Evolutionary conservation across 1,140 invertebrate genomes (phyloP).

Genomic region (Panagrolaimus sp.): DNA sequence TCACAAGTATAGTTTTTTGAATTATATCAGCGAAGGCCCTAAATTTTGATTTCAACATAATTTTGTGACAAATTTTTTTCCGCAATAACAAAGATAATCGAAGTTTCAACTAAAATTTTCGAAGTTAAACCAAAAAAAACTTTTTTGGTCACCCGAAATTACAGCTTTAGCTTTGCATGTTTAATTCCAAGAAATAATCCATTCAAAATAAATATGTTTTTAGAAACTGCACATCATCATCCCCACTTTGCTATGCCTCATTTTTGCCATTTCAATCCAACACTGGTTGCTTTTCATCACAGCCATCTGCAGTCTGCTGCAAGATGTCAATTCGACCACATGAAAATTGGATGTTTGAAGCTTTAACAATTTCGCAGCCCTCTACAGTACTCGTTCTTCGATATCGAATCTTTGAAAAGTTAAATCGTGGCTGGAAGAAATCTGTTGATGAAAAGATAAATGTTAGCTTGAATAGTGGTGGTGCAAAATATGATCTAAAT

Average conservation of each 20-base stretch:
- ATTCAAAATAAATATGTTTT: background rate
- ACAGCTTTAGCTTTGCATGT: too few species aligned
- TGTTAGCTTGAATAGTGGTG: conserved; percentile 44
- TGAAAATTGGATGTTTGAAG: conserved; percentile 47
- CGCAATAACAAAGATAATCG: too few species aligned
- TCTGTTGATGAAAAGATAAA: conserved; percentile 31
- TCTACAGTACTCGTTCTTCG: conserved; percentile 38
- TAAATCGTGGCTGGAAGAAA: conserved; percentile 22
- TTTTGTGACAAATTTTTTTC: too few species aligned
- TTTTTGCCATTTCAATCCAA: conserved; percentile 37
- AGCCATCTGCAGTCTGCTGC: conserved; percentile 45
- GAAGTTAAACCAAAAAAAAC: too few species aligned
- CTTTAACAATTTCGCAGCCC: conserved; percentile 41
- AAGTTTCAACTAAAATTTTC: too few species aligned
- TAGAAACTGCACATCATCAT: conserved; percentile 38
- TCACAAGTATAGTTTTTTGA: conserved; percentile 30
- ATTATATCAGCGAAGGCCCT: too few species aligned
- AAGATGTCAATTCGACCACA: conserved; percentile 42
- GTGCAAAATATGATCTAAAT: conserved; percentile 50
- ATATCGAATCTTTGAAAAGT: conserved; percentile 40
- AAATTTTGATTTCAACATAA: too few species aligned
- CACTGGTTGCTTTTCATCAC: conserved; percentile 30
- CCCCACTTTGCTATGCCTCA: conserved; percentile 48
- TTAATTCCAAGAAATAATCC: too few species aligned
- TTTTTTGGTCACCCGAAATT: too few species aligned